Percentiles rank a stretch among this genome's conserved stretches.
Conservation (phyloP, 2,797 vertebrate genomes). For the Eutrigla gurnardus region DNA sequence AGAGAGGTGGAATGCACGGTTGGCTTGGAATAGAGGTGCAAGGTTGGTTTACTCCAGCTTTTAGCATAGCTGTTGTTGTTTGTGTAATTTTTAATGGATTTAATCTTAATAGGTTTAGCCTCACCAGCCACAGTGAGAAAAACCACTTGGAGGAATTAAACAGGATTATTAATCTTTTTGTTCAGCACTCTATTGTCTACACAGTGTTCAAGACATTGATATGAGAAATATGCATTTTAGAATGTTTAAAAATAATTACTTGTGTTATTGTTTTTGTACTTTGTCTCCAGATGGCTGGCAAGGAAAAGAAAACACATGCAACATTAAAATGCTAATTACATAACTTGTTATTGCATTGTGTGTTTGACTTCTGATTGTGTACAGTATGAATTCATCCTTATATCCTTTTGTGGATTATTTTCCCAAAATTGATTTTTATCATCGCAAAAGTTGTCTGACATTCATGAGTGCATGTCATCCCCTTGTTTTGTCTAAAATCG, state of each 20-base stretch:
- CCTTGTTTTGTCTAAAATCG: neutral
- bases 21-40: neutral
- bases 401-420: neutral
- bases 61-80: constrained; percentile 13
- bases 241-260: neutral
- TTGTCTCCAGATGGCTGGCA: constrained; percentile 4
- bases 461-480: neutral
- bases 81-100: constrained; percentile 31
- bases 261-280: constrained; percentile 16
- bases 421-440: neutral
- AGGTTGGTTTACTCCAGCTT: neutral
- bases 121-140: neutral
- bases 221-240: constrained; percentile 8
- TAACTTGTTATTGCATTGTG: constrained; percentile 4
- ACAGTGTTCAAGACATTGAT: neutral
- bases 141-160: neutral
- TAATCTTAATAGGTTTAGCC: constrained; percentile 16
- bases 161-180: neutral
- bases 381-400: neutral
- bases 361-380: constrained; percentile 2
- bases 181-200: neutral
- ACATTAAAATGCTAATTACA: constrained; percentile 7
- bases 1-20: neutral
- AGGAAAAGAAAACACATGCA: neutral
- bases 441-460: neutral